Evolutionary conservation across 2,797 vertebrate species (phyloP), one percentile per base, ranked within the genome.

Genomic region (Malurus leucopterus): DNA sequence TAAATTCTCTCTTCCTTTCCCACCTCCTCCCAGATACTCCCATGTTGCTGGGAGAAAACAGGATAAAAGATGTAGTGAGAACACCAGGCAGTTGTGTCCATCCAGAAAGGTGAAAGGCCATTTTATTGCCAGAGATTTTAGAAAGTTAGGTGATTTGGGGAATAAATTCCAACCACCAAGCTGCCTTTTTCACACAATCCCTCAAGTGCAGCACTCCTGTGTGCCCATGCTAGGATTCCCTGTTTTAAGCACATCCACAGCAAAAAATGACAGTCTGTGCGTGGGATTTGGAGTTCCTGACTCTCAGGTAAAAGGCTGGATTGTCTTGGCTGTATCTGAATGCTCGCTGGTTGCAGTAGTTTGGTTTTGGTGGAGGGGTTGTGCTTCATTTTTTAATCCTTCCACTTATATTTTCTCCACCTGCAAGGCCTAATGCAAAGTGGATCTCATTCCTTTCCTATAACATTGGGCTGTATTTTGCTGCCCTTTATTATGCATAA

Each of bases 231-330:
- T 49, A 21, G 13, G 62, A 17, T 14, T 55, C 20, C 38, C 6
- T 17, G 15, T 43, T 71, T 41, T 29, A 55, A 34, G 32, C 24
- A 50, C 15, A 84, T 6, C 5, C 43, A 43, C 9, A 43, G 29
- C 8, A 29, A 63, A 83, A 72, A 86, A 53, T 11, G 2, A 22
- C 20, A 44, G 2, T 18, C 3, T 61, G 15, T 38, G 21, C 14
- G 8, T 36, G 38, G 23, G 47, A 11, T 6, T 21, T 17, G 20
- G 15, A 14, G 16, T 11, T 79, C 9, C 57, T 79, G 13, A 41
- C 13, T 63, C 27, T 59, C 9, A 7, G 17, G 47, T 62, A 40
- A 65, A 55, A 8, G 0, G 0, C 0, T 40, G 14, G 3, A 2
- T 0, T 3, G 3, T 26, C 36, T 13, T 27, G 17, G 6, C 15